Evolutionary conservation across 2,113 vertebrate genomes (phyloP).

Genomic region (Myiozetetes cayanensis): DNA sequence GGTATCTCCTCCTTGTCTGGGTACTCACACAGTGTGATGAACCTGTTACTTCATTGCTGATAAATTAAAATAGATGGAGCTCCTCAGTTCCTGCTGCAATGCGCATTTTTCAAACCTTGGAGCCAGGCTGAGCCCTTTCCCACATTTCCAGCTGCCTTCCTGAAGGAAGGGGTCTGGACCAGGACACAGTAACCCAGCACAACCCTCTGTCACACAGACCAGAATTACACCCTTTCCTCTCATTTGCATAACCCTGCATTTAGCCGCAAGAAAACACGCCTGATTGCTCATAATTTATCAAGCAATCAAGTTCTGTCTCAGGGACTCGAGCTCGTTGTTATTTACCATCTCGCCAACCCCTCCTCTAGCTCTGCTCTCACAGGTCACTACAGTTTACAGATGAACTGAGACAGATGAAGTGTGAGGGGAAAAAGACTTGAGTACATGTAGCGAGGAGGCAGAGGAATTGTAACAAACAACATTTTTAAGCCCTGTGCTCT

Average conservation of each 20-base stretch:
- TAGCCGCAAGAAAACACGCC: neutral
- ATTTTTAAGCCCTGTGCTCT: conserved; percentile 6
- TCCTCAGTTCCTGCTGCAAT: neutral
- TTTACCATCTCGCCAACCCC: neutral
- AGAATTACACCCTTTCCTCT: neutral
- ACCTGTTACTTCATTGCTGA: neutral
- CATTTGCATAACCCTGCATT: neutral
- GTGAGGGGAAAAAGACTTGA: conserved; percentile 5
- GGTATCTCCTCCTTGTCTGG: neutral
- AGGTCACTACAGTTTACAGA: conserved; percentile 26
- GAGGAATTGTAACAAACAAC: neutral
- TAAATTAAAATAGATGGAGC: neutral
- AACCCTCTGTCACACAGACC: neutral
- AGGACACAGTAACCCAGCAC: neutral
- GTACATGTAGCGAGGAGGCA: neutral
- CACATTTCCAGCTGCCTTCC: neutral
- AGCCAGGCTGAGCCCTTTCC: neutral
- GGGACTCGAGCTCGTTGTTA: neutral
- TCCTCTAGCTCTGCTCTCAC: neutral
- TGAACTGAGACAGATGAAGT: conserved; percentile 29
- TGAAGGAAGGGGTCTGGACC: neutral
- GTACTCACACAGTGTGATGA: neutral
- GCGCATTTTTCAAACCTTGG: neutral
- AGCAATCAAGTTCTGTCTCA: neutral
- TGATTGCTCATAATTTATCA: neutral